Evolutionary conservation across 2,888 invertebrate species (phyloP).

Genomic region (Drosophila setosimentum): DNA sequence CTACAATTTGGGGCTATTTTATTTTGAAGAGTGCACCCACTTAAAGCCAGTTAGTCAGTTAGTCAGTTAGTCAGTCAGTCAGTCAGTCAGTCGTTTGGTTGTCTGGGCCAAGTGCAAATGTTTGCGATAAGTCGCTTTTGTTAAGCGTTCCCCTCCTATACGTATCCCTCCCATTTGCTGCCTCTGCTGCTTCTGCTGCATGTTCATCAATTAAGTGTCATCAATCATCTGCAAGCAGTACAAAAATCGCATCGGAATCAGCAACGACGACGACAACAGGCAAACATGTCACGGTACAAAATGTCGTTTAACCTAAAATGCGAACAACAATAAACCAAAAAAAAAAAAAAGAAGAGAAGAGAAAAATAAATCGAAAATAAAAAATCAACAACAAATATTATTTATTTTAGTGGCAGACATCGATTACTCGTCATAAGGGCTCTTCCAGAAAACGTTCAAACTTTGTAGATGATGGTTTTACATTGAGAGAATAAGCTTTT

Average conservation of each 20-base stretch:
- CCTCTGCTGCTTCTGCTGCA: conserved; percentile 2
- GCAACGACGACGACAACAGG: conserved; percentile 43
- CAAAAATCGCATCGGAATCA: conserved; percentile 60
- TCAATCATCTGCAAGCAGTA: conserved; percentile 77
- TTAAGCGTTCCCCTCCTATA: conserved; percentile 5
- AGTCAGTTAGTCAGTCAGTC: background rate
- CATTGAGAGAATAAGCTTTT: background rate
- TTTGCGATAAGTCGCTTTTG: conserved; percentile 42
- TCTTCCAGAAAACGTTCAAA: conserved; percentile 25
- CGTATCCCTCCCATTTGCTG: background rate
- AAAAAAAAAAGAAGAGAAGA: background rate
- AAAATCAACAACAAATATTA: conserved; percentile 54
- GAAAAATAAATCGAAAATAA: background rate
- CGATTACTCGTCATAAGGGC: conserved; percentile 27
- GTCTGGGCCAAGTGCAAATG: conserved; percentile 56
- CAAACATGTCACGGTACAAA: conserved; percentile 83
- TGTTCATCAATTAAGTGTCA: conserved; percentile 82
- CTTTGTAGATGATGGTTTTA: background rate
- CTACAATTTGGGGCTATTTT: background rate
- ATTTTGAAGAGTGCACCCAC: conserved; percentile 26
- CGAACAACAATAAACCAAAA: conserved; percentile 22
- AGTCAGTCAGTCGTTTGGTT: background rate
- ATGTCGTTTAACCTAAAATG: conserved; percentile 78
- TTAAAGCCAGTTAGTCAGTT: conserved; percentile 56
- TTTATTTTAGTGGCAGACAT: conserved; percentile 64